These are phyloP conservation scores for Plecotus auritus DNA, from an alignment of 2,113 vertebrate genomes.

Conservation along the genomic window DNA sequence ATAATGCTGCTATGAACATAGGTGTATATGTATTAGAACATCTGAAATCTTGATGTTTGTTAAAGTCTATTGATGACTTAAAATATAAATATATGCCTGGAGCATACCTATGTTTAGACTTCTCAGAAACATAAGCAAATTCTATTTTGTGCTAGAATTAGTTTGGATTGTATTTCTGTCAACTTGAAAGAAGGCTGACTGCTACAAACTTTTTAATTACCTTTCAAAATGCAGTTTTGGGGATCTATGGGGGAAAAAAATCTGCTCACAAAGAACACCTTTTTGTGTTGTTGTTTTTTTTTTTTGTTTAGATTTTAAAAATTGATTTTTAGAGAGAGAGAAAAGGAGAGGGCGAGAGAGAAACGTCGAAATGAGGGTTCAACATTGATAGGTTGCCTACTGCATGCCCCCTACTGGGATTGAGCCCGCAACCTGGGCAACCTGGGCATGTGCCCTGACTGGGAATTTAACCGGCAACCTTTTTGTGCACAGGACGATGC, in stretches of 20 bases:
- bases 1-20: background rate
- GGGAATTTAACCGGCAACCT: background rate
- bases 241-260: background rate
- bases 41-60: background rate
- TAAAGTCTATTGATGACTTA: background rate
- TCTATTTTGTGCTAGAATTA: background rate
- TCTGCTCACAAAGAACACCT: conserved; percentile 28
- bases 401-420: background rate
- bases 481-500: background rate
- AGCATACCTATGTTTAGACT: background rate
- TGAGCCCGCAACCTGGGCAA: no score
- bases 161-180: background rate
- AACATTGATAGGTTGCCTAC: background rate
- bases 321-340: no score
- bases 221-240: conserved; percentile 6
- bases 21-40: background rate
- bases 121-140: background rate
- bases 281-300: background rate
- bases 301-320: background rate
- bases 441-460: background rate
- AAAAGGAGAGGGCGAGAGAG: background rate
- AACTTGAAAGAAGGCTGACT: conserved; percentile 31
- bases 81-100: background rate
- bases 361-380: background rate
- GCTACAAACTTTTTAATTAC: conserved; percentile 11